A percentile compares a stretch with the other conserved stretches of the same genome.
phyloP scores from a whole-genome alignment of 1,140 invertebrate genomes.

The Sarcophaga peregrina region DNA sequence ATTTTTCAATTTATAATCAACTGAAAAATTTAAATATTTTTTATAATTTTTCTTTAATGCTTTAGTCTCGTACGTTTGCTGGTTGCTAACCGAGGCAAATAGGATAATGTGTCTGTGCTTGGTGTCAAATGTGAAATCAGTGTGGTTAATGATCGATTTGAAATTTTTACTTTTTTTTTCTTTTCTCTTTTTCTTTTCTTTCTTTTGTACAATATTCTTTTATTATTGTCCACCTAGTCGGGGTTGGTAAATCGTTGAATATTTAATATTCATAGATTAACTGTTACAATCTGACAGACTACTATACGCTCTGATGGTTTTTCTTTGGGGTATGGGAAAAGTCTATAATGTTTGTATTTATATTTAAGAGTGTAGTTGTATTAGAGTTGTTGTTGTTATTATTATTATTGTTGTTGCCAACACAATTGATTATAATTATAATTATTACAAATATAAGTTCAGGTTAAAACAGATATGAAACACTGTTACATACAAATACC shows the following conservation, averaged over 20 bases:
- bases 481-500: not conserved
- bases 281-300: constrained; percentile 50
- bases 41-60: too few relatives aligned
- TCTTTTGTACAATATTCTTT: too few relatives aligned
- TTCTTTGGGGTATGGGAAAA: constrained; percentile 50
- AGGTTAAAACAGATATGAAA: not conserved
- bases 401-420: not conserved
- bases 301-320: constrained; percentile 59
- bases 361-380: not conserved
- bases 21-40: too few relatives aligned
- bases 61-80: too few relatives aligned
- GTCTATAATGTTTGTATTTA: constrained; percentile 24
- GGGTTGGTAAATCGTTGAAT: not conserved
- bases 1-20: too few relatives aligned
- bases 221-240: too few relatives aligned
- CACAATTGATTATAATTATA: constrained; percentile 19
- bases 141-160: constrained; percentile 38
- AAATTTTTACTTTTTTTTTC: constrained; percentile 8
- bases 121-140: too few relatives aligned
- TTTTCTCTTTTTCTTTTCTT: too few relatives aligned
- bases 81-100: too few relatives aligned
- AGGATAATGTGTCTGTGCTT: too few relatives aligned
- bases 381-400: not conserved
- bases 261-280: constrained; percentile 43
- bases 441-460: not conserved